Base-by-base conservation (phyloP, 2,797 vertebrate species). In the Liparis tanakae region DNA sequence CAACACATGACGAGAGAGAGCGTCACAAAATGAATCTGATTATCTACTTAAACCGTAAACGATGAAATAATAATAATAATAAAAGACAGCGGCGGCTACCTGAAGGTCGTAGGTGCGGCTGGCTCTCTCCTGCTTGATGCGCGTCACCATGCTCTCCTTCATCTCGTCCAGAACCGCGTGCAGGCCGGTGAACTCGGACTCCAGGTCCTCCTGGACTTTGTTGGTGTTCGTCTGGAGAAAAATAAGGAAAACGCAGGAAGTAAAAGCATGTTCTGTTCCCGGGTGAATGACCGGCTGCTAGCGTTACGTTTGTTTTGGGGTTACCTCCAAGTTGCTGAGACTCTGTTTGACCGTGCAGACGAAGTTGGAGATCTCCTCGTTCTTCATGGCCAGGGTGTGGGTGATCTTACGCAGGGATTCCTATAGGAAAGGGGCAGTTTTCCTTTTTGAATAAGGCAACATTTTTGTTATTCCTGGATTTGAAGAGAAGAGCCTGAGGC, bases 361-460 rank as follows among this genome's bases (percentile, higher is more conserved):
- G 51, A 98, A 98, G 89, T 96, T 97, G 41, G 97, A 96, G 22
- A 98, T 96, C 92, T 98, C 97, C 71, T 98, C 97, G 13, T 98
- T 98, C 89, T 98, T 98, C 86, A 96, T 80, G 2, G 97, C 96
- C 91, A 98, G 79, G 0, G 96, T 98, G 55, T 96, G 96, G 85
- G 96, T 96, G 90, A 98, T 98, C 89, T 96, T 97, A 58, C 89
- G 89, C 73, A 98, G 91, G 2, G 95, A 95, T 43, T 97, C 97
- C 97, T 98, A 62, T 34, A 70, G 59, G 36, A 72, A 72, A 30
- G 25, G 25, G 2, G 25, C 25, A 30, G 25, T 30, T 30, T 30
- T 30, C 25, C 25, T 30, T 30, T 30, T 30, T 30, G 25, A 30
- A 30, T 30, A 30, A 30, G 25, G 25, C 25, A 30, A 30, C 25